Conservation (phyloP, 2,888 invertebrate species). For the Papilio demoleus region DNA sequence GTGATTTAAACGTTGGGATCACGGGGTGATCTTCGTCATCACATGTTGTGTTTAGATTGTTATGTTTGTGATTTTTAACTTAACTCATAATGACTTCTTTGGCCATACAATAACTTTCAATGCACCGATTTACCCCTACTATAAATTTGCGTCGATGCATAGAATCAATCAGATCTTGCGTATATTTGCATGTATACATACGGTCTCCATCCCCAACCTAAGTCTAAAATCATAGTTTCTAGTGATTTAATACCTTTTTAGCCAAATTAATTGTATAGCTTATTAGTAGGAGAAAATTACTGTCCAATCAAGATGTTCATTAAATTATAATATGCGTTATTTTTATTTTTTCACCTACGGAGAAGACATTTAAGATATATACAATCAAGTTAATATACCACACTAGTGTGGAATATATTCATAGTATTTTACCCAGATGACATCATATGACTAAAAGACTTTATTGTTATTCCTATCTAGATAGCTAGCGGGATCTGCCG, state of each 20-base stretch:
- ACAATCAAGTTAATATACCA: not conserved
- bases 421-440: not conserved
- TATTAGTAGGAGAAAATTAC: no score
- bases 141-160: no score
- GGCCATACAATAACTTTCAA: not conserved
- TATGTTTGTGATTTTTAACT: constrained; percentile 2
- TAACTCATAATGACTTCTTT: not conserved
- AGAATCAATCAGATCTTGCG: no score
- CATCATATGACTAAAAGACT: not conserved
- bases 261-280: no score
- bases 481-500: not conserved
- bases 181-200: no score
- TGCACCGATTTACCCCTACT: not conserved
- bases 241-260: no score
- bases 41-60: constrained; percentile 15
- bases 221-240: no score
- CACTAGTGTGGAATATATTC: not conserved
- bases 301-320: no score
- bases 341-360: no score
- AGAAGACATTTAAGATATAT: not conserved
- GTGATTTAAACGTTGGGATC: constrained; percentile 40
- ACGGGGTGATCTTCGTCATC: constrained; percentile 32
- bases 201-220: no score
- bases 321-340: no score
- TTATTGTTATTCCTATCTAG: constrained; percentile 2